Base-by-base conservation (phyloP, 2,113 vertebrate species). In the Scomber japonicus region DNA sequence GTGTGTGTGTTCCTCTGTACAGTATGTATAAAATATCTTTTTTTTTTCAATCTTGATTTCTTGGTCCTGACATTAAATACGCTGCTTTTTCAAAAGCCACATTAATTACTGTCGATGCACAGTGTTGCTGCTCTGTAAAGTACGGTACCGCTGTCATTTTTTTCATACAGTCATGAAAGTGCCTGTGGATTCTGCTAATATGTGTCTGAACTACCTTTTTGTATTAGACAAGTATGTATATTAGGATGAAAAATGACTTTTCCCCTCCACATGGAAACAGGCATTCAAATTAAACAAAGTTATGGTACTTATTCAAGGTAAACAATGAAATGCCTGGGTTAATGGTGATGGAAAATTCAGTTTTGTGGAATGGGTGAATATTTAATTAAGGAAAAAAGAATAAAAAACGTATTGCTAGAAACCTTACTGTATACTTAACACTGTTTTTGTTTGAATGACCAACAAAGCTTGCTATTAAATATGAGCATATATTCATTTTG, bases 11-110 rank as follows among this genome's bases (percentile, higher is more conserved):
- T 64, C 35, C 24, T 78, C 4, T 82, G 83, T 89, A 87, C 72
- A 88, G 74, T 61, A 51, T 86, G 27, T 86, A 82, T 76, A 75
- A 61, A 82, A 60, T 40, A 50, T 61, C 12, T 75, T 59, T 62
- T 62, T 62, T 62, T 56, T 48, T 61, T 0, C 44, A 54, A 54
- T 48, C 0, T 3, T 78, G 40, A 45, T 48, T 62, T 40, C 45
- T 19, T 19, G 35, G 54, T 61, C 16, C 21, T 78, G 60, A 51
- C 45, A 64, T 71, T 63, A 82, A 59, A n/a, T 50, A 35, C 9
- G 49, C 51, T 60, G 44, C 15, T n/a, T 80, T 81, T 79, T 54
- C 48, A 11, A 5, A 50, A 55, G 35, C 46, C 44, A 71, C 19
- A 48, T 24, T 71, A 59, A 82, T 16, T 69, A 48, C 51, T 80